Conservation (phyloP, 1,140 invertebrate genomes). For the Anagrus nilaparvatae region DNA sequence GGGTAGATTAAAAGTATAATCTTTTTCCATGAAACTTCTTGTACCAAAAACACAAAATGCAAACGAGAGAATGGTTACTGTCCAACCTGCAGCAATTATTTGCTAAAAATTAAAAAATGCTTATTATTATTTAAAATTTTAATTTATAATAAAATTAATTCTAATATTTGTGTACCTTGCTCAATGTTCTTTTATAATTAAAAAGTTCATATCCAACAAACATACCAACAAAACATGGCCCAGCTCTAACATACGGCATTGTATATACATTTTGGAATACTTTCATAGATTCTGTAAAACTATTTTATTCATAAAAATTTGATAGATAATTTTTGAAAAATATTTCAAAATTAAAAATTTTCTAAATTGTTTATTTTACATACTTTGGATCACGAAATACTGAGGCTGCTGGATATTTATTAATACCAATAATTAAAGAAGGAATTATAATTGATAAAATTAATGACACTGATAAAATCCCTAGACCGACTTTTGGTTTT, state of each 20-base stretch:
- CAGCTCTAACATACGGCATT: constrained; percentile 7
- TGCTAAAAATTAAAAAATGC: background rate
- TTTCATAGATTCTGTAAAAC: background rate
- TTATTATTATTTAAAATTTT: background rate
- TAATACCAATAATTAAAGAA: background rate
- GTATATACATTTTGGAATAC: background rate
- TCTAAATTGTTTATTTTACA: background rate
- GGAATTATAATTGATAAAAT: constrained; percentile 2
- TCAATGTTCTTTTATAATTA: no score
- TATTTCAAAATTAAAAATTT: background rate
- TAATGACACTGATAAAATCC: constrained; percentile 12
- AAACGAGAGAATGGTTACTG: background rate
- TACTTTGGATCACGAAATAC: background rate
- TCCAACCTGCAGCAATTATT: no score
- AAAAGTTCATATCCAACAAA: constrained; percentile 17
- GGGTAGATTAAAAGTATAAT: constrained; percentile 26
- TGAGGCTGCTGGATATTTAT: constrained; percentile 1
- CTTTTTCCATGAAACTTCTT: background rate
- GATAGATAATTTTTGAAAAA: no score
- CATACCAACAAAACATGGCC: constrained; percentile 17
- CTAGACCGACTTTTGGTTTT: constrained; percentile 19
- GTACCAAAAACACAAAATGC: background rate
- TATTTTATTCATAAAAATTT: no score
- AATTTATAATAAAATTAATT: no score
- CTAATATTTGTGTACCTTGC: no score